Percentiles rank a stretch among this genome's conserved stretches.
Conservation (phyloP, 1,140 invertebrate species). For the Nylanderia fulva region DNA sequence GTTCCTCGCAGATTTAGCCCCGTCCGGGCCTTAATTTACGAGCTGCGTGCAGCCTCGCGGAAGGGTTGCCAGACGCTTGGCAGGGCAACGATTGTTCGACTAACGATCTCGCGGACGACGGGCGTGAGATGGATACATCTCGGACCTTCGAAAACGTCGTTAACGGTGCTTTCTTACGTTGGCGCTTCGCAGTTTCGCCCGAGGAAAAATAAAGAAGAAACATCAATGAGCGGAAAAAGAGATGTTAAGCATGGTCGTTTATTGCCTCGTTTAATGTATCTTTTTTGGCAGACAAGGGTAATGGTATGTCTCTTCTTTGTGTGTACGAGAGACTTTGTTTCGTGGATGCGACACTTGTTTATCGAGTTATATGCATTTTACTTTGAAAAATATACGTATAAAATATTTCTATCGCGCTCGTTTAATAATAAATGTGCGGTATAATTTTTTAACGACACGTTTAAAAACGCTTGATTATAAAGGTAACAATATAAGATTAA, state of each 20-base stretch:
- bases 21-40: constrained; percentile 74
- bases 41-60: constrained; percentile 61
- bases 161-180: constrained; percentile 60
- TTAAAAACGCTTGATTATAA: constrained; percentile 2
- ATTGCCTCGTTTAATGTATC: constrained; percentile 42
- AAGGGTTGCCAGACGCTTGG: constrained; percentile 23
- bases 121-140: constrained; percentile 41
- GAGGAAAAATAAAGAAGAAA: constrained; percentile 44
- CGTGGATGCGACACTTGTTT: background rate
- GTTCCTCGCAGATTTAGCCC: constrained; percentile 76
- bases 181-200: background rate
- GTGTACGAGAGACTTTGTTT: constrained; percentile 37
- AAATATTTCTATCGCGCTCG: constrained; percentile 14
- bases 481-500: constrained; percentile 48
- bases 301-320: constrained; percentile 59
- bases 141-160: constrained; percentile 52
- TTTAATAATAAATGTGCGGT: constrained; percentile 16
- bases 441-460: constrained; percentile 17
- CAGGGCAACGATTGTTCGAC: constrained; percentile 37
- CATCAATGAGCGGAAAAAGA: background rate
- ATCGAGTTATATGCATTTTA: background rate
- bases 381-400: background rate
- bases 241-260: constrained; percentile 43
- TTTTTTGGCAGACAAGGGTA: constrained; percentile 30
- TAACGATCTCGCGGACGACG: constrained; percentile 56